phyloP scores from a whole-genome alignment of 2,888 invertebrate species.

The Strigamia maritima region DNA sequence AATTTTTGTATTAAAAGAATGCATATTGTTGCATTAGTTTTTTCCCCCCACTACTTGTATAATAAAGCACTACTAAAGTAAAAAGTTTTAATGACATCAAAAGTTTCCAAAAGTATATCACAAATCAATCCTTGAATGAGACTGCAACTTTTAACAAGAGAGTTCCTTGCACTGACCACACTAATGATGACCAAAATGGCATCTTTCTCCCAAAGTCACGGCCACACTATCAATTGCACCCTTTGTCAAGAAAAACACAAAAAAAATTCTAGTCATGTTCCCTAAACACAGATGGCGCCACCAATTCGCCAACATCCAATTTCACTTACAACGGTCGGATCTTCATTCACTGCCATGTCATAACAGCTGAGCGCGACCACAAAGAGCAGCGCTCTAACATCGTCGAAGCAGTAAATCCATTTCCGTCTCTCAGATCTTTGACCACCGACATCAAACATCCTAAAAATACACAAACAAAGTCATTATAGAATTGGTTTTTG shows the following conservation, averaged over 20 bases:
- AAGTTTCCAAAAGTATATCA: too few relatives aligned
- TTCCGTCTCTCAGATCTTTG: conserved; percentile 64
- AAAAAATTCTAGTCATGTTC: not conserved
- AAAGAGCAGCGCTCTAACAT: conserved; percentile 63
- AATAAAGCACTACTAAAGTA: too few relatives aligned
- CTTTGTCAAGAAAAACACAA: not conserved
- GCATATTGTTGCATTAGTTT: too few relatives aligned
- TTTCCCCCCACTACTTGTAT: too few relatives aligned
- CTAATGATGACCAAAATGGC: not conserved
- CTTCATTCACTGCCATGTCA: conserved; percentile 65
- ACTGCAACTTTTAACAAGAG: not conserved
- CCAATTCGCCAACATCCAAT: not conserved
- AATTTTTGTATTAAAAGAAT: too few relatives aligned
- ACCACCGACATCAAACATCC: conserved; percentile 66
- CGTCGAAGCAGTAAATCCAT: conserved; percentile 68
- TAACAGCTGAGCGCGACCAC: conserved; percentile 65
- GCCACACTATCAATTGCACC: not conserved
- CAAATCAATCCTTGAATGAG: too few relatives aligned
- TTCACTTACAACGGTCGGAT: conserved; percentile 56
- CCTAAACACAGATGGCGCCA: not conserved
- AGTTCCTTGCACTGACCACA: not conserved
- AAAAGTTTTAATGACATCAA: too few relatives aligned
- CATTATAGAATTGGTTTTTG: too few relatives aligned
- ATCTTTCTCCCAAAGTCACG: not conserved
- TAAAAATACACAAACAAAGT: conserved; percentile 41